Evolutionary conservation across 2,888 invertebrate species (phyloP), one percentile per base, ranked within the genome.

Genomic region (Anoncus sp.): DNA sequence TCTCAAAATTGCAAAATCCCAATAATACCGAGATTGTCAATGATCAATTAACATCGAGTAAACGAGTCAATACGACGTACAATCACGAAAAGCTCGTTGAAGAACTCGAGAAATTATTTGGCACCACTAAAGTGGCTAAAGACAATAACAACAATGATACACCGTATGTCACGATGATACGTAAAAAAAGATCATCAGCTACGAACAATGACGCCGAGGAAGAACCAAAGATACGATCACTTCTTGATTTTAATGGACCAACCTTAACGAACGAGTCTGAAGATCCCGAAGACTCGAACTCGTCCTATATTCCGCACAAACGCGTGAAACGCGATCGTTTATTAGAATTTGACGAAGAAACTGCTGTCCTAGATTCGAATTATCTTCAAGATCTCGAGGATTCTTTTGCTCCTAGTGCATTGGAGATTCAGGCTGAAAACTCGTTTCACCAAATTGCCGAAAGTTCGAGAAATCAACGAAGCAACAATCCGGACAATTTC

Each of bases 241-340:
- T 81, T 38, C 43, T 74, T 45, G 47, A 81, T 69, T 69, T 78
- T 12, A 22, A 62, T 31, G 80, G 77, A 9, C 81, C 81, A 9
- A 35, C 57, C 1, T 69, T 78, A 20, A 43, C 47, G 1, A 62
- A 62, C 18, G 81, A 82, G 43, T 20, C 65, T 18, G 75, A 77
- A 49, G 67, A 67, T 7, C 18, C 63, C 9, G 45, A 53, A 16
- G 72, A 78, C 22, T 47, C 47, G 1, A 60, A 43, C 6, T 55
- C 35, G 0, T 20, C 47, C 1, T 35, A 70, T 22, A 31, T 16
- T 9, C 9, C 40, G 20, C 79, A 82, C 60, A 69, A 74, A 24
- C 79, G 82, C 1, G 81, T 82, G 12, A 82, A 82, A 40, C 78
- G 82, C 38, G 75, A 75, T 38, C 72, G 59, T 55, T 55, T 55